Evolutionary conservation across 1,140 invertebrate genomes (phyloP).

Genomic region (Aphidius ervi): DNA sequence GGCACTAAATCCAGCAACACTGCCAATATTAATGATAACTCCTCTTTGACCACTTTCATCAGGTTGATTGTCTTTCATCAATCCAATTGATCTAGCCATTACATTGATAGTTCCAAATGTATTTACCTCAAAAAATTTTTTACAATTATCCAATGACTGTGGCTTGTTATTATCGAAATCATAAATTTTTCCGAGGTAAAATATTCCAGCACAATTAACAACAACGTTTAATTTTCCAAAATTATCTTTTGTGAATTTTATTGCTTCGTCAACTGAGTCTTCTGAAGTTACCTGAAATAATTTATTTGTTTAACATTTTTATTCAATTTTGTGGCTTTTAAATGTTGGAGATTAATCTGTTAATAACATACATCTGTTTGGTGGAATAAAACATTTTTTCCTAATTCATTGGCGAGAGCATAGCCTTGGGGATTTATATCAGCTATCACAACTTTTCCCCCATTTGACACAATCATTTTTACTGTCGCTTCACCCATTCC

Average conservation of each 20-base stretch:
- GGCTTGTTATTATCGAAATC: not conserved
- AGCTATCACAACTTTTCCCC: not conserved
- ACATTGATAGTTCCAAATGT: slow-evolving; percentile 4
- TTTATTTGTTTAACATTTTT: too few relatives aligned
- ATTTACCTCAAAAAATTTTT: slow-evolving; percentile 1
- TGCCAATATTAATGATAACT: slow-evolving; percentile 2
- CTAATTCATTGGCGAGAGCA: not conserved
- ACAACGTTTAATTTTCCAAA: slow-evolving; percentile 2
- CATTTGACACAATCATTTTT: not conserved
- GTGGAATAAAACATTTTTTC: not conserved
- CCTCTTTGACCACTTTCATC: slow-evolving; percentile 5
- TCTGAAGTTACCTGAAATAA: not conserved
- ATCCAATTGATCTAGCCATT: not conserved
- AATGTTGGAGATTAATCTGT: too few relatives aligned
- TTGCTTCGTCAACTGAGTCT: not conserved
- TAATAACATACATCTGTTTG: not conserved
- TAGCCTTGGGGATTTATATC: not conserved
- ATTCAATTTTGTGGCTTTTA: too few relatives aligned
- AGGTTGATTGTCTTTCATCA: not conserved
- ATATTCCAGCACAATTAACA: not conserved
- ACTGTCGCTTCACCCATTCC: not conserved
- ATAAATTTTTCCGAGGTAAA: not conserved
- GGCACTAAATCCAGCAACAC: not conserved
- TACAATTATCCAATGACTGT: not conserved
- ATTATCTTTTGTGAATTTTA: not conserved